These are phyloP conservation scores for Cynocephalus volans DNA, from an alignment of 2,113 vertebrate genomes.

Conservation along the genomic window DNA sequence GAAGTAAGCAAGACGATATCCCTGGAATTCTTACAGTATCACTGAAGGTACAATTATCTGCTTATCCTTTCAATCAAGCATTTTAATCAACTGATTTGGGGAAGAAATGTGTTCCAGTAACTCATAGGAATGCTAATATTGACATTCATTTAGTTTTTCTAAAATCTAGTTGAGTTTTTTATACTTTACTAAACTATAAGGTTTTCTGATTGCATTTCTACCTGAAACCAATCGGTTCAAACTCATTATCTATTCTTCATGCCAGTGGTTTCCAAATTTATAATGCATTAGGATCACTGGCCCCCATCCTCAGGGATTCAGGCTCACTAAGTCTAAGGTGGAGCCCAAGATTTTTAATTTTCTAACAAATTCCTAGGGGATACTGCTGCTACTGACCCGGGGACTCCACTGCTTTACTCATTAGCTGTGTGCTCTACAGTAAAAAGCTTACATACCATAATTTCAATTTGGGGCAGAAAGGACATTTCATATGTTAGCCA, in stretches of 20 bases:
- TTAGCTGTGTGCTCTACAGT: not conserved
- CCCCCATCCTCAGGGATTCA: not conserved
- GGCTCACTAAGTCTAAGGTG: not conserved
- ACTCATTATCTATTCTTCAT: not conserved
- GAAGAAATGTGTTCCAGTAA: not conserved
- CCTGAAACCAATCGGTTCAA: not conserved
- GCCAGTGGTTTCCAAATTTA: not conserved
- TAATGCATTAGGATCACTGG: not conserved
- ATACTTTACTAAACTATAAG: not conserved
- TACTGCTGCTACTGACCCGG: too few species aligned
- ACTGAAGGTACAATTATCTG: not conserved
- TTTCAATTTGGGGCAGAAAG: not conserved
- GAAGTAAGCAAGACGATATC: not conserved
- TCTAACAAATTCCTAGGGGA: not conserved
- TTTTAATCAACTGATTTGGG: not conserved
- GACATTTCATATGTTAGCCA: not conserved
- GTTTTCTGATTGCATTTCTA: not conserved
- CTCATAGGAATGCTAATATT: not conserved
- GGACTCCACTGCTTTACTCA: not conserved
- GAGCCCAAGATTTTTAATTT: not conserved
- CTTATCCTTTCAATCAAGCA: not conserved
- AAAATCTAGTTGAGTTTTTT: not conserved
- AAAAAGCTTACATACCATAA: not conserved
- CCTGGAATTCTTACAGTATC: too few species aligned
- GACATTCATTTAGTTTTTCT: not conserved